A percentile compares a stretch with the other conserved stretches of the same genome.
Evolutionary conservation across 2,888 invertebrate species (phyloP).

Genomic region (Allacma fusca): DNA sequence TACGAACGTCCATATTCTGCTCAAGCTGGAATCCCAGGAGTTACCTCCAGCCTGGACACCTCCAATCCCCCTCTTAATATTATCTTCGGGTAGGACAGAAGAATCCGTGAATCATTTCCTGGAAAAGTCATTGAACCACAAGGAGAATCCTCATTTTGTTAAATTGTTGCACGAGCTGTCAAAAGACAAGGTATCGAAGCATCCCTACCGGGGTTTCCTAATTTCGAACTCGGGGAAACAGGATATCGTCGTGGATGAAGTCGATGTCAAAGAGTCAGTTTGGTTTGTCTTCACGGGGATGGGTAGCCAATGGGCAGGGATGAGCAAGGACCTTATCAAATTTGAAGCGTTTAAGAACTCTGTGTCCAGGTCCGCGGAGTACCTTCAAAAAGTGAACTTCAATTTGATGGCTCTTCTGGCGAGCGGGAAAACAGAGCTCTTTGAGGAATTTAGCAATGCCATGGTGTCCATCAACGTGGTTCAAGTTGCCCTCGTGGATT

Average conservation of each 20-base stretch:
- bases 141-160: slow-evolving; percentile 73
- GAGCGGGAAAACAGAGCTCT: slow-evolving; percentile 67
- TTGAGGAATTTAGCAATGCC: slow-evolving; percentile 82
- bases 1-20: slow-evolving; percentile 89
- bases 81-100: slow-evolving; percentile 87
- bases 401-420: slow-evolving; percentile 82
- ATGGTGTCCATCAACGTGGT: slow-evolving; percentile 89
- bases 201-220: slow-evolving; percentile 80
- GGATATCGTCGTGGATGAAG: slow-evolving; percentile 58
- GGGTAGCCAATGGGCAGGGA: slow-evolving; percentile 97
- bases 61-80: slow-evolving; percentile 70
- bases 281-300: slow-evolving; percentile 97
- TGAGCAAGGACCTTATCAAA: slow-evolving; percentile 85
- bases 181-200: slow-evolving; percentile 73
- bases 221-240: slow-evolving; percentile 65
- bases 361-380: slow-evolving; percentile 77
- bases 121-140: slow-evolving; percentile 68
- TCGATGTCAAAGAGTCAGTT: slow-evolving; percentile 69
- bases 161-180: slow-evolving; percentile 79
- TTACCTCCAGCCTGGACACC: background rate
- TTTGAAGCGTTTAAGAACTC: slow-evolving; percentile 82
- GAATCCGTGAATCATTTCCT: slow-evolving; percentile 67
- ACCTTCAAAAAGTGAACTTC: no score
- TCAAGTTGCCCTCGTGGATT: slow-evolving; percentile 87
- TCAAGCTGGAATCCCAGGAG: slow-evolving; percentile 64